Base-by-base conservation (phyloP, 2,797 vertebrate species). In the Chaunax sp. region DNA sequence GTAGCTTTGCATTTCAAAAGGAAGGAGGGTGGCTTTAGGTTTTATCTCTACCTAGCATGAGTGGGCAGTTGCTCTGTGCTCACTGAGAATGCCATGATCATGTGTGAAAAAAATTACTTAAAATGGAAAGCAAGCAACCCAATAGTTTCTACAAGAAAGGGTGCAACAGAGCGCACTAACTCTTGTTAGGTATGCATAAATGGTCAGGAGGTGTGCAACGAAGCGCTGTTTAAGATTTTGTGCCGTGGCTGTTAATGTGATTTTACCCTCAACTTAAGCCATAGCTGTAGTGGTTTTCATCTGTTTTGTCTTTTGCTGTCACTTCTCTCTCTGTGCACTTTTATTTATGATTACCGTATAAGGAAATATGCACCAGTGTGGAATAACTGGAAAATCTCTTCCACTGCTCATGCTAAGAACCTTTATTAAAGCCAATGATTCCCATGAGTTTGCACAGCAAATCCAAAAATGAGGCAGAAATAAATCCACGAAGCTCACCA, bases 391-490 rank as follows among this genome's bases (percentile, higher is more conserved):
- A 61, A 64, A 33, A 15, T 54, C 20, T 75, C 61, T 66, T 60
- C 2, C 8, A 10, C 66, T 72, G 68, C 49, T 47, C 70, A 67
- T 62, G 77, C 12, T 3, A 62, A 71, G 23, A 77, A 56, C 46
- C 40, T 84, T 84, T 67, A 75, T 84, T 72, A 77, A 61, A 86
- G 58, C 33, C 57, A 77, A 71, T 67, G 76, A 80, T 75, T 51
- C 68, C 66, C 64, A 43, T 64, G 47, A 80, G 73, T 68, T 55
- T 70, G 52, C 59, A 71, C 58, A 59, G 71, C 63, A 72, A 74
- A 81, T 75, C n/a, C 63, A 74, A 66, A 82, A 71, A 69, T n/a
- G 45, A 65, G 33, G 65, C 45, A 43, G 53, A 67, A 81, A 82
- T 81, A 77, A 75, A 67, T 77, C 77, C 69, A 23, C 35, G 59